Percentiles rank a stretch among this genome's conserved stretches.
Evolutionary conservation across 2,797 vertebrate species (phyloP).

Genomic region (Sebastes trivittatus): DNA sequence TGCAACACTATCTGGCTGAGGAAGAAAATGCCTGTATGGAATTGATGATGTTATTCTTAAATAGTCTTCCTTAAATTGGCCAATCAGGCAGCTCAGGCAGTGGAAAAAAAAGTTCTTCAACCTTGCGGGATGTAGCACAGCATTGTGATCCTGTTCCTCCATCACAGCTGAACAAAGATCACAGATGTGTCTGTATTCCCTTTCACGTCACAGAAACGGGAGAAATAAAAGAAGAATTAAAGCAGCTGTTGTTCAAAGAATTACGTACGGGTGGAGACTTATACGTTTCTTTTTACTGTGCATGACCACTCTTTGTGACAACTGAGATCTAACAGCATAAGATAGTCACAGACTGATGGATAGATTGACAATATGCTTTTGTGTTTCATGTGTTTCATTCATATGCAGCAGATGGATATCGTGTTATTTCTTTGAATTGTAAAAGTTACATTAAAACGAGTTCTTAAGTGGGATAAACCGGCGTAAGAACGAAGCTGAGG

Average conservation of each 20-base stretch:
- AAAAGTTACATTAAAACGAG: background rate
- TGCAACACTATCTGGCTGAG: constrained; percentile 1
- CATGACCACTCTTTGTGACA: background rate
- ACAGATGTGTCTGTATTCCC: background rate
- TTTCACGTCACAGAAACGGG: background rate
- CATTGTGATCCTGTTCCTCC: background rate
- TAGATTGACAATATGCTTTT: background rate
- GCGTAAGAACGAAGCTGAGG: background rate
- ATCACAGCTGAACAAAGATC: background rate
- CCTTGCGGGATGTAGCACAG: background rate
- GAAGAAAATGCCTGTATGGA: constrained; percentile 1
- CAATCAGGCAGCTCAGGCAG: background rate
- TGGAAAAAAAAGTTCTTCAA: background rate
- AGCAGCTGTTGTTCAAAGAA: background rate
- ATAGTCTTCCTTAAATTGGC: constrained; percentile 9
- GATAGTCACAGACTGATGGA: background rate
- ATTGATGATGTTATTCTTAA: constrained; percentile 27
- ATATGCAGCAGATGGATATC: background rate
- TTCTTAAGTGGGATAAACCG: background rate
- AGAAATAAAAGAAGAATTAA: background rate
- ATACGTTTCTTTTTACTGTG: background rate
- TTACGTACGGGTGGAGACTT: background rate
- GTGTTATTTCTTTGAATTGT: background rate
- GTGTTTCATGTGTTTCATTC: background rate
- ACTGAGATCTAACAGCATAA: background rate